Percentiles rank a stretch among this genome's conserved stretches.
Conservation (phyloP, 1,140 invertebrate species). For the Macrotrachela quadricornifera region DNA sequence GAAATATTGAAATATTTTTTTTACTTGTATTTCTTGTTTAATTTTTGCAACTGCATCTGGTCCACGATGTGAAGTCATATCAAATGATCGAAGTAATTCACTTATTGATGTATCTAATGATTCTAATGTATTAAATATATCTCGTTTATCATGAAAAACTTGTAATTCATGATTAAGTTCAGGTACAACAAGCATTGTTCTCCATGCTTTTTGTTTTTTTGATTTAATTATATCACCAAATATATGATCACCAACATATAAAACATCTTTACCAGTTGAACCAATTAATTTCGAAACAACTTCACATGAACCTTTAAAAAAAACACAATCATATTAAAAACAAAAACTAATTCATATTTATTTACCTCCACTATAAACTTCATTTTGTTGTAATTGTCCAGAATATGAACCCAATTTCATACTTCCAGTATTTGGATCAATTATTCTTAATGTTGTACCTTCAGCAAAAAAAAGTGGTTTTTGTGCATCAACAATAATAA, state of each 20-base stretch:
- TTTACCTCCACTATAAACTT: constrained; percentile 43
- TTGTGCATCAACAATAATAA: constrained; percentile 79
- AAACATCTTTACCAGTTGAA: constrained; percentile 84
- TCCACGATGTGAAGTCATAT: constrained; percentile 3
- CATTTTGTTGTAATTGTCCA: constrained; percentile 54
- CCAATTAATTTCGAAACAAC: constrained; percentile 88
- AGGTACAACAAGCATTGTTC: constrained; percentile 90
- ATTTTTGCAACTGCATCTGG: constrained; percentile 3
- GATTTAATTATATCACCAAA: constrained; percentile 96
- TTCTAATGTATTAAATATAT: constrained; percentile 72
- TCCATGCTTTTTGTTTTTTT: constrained; percentile 91
- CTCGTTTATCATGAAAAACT: constrained; percentile 91
- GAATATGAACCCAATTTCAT: constrained; percentile 60
- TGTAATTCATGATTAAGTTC: constrained; percentile 86
- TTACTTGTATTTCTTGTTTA: constrained; percentile 5
- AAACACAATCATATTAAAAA: constrained; percentile 46
- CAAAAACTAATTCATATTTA: too few relatives aligned
- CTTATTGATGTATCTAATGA: constrained; percentile 48
- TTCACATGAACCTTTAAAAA: constrained; percentile 51
- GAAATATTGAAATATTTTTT: neutral
- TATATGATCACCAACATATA: constrained; percentile 87
- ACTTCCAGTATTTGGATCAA: constrained; percentile 66
- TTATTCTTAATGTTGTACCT: constrained; percentile 79
- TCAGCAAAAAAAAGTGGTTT: constrained; percentile 92
- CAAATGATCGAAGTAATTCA: neutral